These are phyloP conservation scores for Mustelus asterias DNA, from an alignment of 2,113 vertebrate genomes.

Conservation along the genomic window DNA sequence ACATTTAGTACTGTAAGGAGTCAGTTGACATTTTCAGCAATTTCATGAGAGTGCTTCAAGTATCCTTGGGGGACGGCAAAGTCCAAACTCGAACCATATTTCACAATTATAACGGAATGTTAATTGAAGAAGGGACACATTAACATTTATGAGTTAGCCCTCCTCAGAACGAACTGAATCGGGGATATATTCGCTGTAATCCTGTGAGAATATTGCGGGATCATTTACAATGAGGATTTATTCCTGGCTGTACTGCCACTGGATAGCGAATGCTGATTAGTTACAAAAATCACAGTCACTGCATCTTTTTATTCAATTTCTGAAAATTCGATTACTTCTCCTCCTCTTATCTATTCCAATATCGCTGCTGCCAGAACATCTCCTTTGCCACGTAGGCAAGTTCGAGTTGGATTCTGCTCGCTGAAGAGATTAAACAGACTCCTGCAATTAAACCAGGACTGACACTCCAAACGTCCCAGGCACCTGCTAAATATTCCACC, in stretches of 20 bases:
- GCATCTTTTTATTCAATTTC: background rate
- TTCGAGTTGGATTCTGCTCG: background rate
- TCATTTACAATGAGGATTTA: background rate
- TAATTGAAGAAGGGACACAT: background rate
- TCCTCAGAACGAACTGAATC: background rate
- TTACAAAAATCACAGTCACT: background rate
- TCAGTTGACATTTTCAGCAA: slow-evolving; percentile 29
- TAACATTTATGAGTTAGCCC: background rate
- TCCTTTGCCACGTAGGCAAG: background rate
- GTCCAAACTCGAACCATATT: background rate
- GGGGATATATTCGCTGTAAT: background rate
- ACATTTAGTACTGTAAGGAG: background rate
- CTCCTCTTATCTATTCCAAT: background rate
- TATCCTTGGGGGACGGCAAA: background rate
- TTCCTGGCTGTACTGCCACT: background rate
- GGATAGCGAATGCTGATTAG: background rate
- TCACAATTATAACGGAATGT: slow-evolving; percentile 27
- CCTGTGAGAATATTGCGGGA: background rate
- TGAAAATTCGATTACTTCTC: slow-evolving; percentile 1
- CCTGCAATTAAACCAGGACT: background rate
- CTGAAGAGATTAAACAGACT: background rate
- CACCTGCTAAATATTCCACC: background rate
- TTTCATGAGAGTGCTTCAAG: background rate
- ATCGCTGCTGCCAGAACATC: background rate
- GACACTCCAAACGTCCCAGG: background rate